phyloP scores from a whole-genome alignment of 2,797 vertebrate species.

The Benthosema pterotum region DNA sequence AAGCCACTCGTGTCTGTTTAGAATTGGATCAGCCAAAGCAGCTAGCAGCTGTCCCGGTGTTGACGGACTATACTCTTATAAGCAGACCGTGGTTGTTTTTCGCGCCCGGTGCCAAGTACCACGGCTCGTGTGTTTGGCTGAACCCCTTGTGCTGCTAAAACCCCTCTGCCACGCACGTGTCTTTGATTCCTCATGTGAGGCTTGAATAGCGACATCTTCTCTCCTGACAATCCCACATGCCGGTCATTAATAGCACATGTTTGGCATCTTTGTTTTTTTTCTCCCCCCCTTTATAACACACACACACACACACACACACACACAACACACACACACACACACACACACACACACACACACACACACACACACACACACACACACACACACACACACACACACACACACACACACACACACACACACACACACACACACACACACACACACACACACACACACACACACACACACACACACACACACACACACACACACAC shows the following conservation, averaged over 20 bases:
- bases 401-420: too few species aligned
- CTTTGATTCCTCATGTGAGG: constrained; percentile 53
- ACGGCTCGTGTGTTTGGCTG: constrained; percentile 70
- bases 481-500: too few species aligned
- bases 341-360: too few species aligned
- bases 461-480: too few species aligned
- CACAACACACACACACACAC: too few species aligned
- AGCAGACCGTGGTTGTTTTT: constrained; percentile 59
- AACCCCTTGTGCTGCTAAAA: constrained; percentile 61
- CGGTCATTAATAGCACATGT: constrained; percentile 72
- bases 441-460: too few species aligned
- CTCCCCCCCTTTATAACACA: constrained; percentile 27
- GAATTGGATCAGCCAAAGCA: constrained; percentile 55
- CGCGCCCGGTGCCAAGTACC: constrained; percentile 56
- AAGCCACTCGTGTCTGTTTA: constrained; percentile 58
- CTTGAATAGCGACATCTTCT: constrained; percentile 57
- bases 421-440: too few species aligned
- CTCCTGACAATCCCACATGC: constrained; percentile 64
- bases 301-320: too few species aligned
- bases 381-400: too few species aligned
- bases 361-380: too few species aligned
- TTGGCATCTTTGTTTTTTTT: constrained; percentile 55
- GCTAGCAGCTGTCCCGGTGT: constrained; percentile 71
- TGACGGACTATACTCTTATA: constrained; percentile 48
- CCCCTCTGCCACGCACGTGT: constrained; percentile 64